Evolutionary conservation across 2,113 vertebrate genomes (phyloP).

Genomic region (Bos javanicus): DNA sequence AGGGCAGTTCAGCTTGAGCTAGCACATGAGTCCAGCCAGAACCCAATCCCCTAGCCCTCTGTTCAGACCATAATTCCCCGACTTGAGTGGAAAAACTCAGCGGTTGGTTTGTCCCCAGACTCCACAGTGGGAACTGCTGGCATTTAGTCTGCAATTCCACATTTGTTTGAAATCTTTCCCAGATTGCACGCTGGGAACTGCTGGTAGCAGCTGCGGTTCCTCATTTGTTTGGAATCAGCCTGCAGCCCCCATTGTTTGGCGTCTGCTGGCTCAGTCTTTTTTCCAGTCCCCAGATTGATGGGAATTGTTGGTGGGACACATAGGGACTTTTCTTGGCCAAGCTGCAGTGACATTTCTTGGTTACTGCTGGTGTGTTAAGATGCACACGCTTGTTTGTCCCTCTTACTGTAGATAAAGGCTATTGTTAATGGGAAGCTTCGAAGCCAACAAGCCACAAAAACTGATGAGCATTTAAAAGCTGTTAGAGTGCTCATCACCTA

Average conservation of each 20-base stretch:
- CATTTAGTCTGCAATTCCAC: not conserved
- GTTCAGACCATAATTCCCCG: not conserved
- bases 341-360: not conserved
- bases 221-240: not conserved
- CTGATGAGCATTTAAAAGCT: not conserved
- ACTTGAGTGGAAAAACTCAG: not conserved
- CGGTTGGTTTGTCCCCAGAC: not conserved
- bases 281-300: not conserved
- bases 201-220: not conserved
- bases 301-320: not conserved
- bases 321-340: not conserved
- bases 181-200: not conserved
- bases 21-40: not conserved
- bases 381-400: not conserved
- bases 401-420: not conserved
- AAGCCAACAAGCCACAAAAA: not conserved
- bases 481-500: not conserved
- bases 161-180: not conserved
- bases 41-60: not conserved
- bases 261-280: not conserved
- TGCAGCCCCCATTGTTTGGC: too few relatives aligned
- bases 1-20: not conserved
- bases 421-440: not conserved
- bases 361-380: not conserved
- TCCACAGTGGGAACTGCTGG: not conserved